phyloP scores from a whole-genome alignment of 2,113 vertebrate species.

The Cercopithecus mona region DNA sequence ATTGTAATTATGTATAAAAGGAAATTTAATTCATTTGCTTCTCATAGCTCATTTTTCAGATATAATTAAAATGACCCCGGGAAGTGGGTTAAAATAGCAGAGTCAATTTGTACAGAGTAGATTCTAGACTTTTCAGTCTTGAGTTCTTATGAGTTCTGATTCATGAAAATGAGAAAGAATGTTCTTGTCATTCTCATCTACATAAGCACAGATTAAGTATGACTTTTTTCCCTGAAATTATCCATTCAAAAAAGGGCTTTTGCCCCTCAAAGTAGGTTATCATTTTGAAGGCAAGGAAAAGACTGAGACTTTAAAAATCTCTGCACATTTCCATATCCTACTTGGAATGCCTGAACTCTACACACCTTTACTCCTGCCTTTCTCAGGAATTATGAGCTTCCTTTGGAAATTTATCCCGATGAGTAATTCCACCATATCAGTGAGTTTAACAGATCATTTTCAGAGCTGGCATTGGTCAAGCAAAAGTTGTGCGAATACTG shows the following conservation, averaged over 20 bases:
- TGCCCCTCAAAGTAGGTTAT: background rate
- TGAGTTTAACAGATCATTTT: background rate
- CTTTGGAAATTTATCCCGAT: background rate
- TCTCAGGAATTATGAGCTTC: background rate
- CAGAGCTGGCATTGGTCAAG: background rate
- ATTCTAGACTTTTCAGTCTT: slow-evolving; percentile 61
- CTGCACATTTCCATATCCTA: too few relatives aligned
- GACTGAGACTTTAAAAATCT: background rate
- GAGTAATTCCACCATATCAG: background rate
- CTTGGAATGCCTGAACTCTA: background rate
- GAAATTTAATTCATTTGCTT: slow-evolving; percentile 79
- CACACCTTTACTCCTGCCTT: background rate
- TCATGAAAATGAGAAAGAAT: slow-evolving; percentile 52
- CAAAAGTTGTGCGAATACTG: background rate
- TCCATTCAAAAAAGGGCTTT: background rate
- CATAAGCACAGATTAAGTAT: slow-evolving; percentile 21
- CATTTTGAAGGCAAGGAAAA: background rate
- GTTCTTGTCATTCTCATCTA: slow-evolving; percentile 8
- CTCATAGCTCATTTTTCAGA: slow-evolving; percentile 79
- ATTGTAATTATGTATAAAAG: slow-evolving; percentile 81
- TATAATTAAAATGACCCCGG: slow-evolving; percentile 84
- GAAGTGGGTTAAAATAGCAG: slow-evolving; percentile 78
- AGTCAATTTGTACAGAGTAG: slow-evolving; percentile 59
- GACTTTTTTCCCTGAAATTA: background rate
- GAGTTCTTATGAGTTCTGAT: slow-evolving; percentile 57